Percentiles rank a stretch among this genome's conserved stretches.
phyloP scores from a whole-genome alignment of 2,113 vertebrate genomes.

The Mixornis gularis region DNA sequence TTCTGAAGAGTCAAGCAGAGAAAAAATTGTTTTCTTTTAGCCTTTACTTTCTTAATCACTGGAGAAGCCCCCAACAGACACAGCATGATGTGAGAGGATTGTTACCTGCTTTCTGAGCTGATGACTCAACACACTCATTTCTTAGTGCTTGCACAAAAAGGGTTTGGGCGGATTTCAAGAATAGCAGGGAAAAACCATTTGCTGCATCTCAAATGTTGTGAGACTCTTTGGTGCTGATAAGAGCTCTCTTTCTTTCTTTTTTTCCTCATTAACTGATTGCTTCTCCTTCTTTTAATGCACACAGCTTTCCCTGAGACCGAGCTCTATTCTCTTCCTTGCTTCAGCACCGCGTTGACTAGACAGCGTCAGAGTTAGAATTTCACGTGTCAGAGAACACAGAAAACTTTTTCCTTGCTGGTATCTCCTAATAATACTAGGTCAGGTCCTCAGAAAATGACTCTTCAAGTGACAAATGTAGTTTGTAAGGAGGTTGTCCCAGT shows the following conservation, averaged over 20 bases:
- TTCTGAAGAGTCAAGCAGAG: constrained; percentile 34
- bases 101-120: constrained; percentile 36
- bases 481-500: neutral
- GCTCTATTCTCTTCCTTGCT: neutral
- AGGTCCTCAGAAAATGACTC: neutral
- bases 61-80: constrained; percentile 49
- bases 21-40: constrained; percentile 47
- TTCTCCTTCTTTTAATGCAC: neutral
- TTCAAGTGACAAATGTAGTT: neutral
- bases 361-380: neutral
- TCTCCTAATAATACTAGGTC: neutral
- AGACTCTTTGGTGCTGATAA: constrained; percentile 13
- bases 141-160: neutral
- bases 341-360: neutral
- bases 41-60: constrained; percentile 54
- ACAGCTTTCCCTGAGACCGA: neutral
- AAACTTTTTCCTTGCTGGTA: neutral
- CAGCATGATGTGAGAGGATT: constrained; percentile 30
- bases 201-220: constrained; percentile 35
- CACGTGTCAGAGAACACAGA: neutral
- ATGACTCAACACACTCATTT: constrained; percentile 44
- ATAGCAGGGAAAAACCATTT: constrained; percentile 54
- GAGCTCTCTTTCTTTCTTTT: neutral
- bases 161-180: constrained; percentile 50
- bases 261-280: constrained; percentile 23